A percentile compares a stretch with the other conserved stretches of the same genome.
These are phyloP conservation scores for Enteromius viviparus DNA, from an alignment of 2,797 vertebrate species.

Conservation along the genomic window DNA sequence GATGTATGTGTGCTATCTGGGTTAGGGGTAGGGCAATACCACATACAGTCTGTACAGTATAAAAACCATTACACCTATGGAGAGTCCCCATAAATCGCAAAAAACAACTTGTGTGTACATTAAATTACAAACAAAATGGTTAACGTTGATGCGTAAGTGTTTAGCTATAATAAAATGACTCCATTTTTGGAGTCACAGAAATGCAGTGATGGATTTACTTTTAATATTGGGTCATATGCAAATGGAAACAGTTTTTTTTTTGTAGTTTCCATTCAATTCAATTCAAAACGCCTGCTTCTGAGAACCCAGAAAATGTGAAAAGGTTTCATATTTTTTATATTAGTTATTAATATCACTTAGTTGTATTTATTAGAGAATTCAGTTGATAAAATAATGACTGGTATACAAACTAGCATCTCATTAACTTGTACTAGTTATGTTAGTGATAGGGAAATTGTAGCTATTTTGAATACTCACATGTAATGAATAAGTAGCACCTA, in stretches of 20 bases:
- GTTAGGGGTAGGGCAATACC: too few relatives aligned
- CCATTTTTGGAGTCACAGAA: background rate
- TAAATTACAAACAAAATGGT: too few relatives aligned
- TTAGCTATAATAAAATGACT: too few relatives aligned
- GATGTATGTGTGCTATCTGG: too few relatives aligned
- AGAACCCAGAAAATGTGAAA: background rate
- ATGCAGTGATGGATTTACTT: background rate
- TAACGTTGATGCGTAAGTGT: too few relatives aligned
- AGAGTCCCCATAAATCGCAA: too few relatives aligned
- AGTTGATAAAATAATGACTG: background rate
- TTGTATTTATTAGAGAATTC: background rate
- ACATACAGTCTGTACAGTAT: too few relatives aligned
- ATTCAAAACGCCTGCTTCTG: background rate
- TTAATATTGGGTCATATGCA: background rate
- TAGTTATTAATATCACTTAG: background rate
- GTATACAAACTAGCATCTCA: background rate
- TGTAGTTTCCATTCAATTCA: background rate
- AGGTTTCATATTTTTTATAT: background rate
- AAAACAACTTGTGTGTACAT: too few relatives aligned
- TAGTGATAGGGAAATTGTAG: too few relatives aligned
- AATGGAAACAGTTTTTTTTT: background rate
- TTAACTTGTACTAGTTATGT: background rate
- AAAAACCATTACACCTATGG: too few relatives aligned
- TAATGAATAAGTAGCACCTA: background rate
- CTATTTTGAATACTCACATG: background rate